A percentile compares a stretch with the other conserved stretches of the same genome.
Conservation (phyloP, 2,797 vertebrate genomes). For the Valencia hispanica region DNA sequence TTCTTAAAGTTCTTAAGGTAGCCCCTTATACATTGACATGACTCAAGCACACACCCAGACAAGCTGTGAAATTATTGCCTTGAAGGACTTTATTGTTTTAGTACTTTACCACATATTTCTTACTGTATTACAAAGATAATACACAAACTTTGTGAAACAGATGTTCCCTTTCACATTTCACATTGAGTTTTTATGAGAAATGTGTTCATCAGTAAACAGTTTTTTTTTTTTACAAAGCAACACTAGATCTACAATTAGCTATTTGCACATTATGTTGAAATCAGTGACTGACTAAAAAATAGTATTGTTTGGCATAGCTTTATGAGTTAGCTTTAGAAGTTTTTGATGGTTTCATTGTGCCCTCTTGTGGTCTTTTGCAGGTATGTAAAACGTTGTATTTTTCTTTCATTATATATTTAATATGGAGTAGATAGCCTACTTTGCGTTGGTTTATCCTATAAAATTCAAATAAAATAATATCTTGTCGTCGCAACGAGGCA, state of each 20-base stretch:
- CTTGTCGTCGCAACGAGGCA: too few species aligned
- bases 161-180: background rate
- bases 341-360: background rate
- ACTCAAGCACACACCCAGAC: constrained; percentile 6
- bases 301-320: background rate
- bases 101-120: background rate
- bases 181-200: background rate
- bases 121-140: background rate
- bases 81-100: background rate
- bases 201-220: background rate
- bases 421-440: too few species aligned
- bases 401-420: too few species aligned
- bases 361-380: background rate
- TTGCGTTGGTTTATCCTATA: too few species aligned
- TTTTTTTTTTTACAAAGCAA: too few species aligned
- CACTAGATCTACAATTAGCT: too few species aligned
- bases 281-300: background rate
- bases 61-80: constrained; percentile 1
- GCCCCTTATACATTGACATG: constrained; percentile 50
- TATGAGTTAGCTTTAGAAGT: background rate
- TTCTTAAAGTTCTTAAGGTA: constrained; percentile 68
- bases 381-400: too few species aligned
- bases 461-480: too few species aligned
- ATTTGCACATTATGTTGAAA: background rate
- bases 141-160: background rate